phyloP scores from a whole-genome alignment of 2,797 vertebrate species.

The Carduelis carduelis region DNA sequence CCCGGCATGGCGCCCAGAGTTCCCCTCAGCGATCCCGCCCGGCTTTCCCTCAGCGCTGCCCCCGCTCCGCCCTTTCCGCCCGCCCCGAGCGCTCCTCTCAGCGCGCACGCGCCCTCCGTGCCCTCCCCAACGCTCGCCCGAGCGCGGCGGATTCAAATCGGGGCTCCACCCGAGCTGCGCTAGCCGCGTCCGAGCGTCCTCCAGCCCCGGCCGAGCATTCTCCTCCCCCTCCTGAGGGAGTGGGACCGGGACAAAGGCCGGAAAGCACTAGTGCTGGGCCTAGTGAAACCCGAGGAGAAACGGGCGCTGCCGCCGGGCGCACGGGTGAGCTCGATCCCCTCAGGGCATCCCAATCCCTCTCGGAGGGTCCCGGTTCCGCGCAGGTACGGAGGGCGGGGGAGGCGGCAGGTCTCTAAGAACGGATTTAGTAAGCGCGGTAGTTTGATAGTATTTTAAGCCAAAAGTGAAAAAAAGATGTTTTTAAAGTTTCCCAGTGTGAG shows the following conservation, averaged over 20 bases:
- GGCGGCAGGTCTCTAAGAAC: neutral
- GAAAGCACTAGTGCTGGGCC: neutral
- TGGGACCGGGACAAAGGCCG: rapidly evolving
- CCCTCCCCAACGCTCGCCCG: neutral
- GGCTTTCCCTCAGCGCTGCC: no score
- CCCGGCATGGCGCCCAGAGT: rapidly evolving
- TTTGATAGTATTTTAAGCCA: neutral
- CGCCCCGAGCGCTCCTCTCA: neutral
- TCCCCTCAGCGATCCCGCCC: no score
- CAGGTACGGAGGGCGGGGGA: neutral
- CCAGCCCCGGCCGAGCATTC: no score
- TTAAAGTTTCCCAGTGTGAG: neutral
- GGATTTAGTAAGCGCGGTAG: neutral
- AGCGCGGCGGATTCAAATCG: neutral
- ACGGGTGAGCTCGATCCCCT: neutral
- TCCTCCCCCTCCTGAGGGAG: neutral
- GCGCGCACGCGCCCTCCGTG: neutral
- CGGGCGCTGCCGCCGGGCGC: neutral
- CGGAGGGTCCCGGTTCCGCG: rapidly evolving
- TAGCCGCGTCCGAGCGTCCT: neutral
- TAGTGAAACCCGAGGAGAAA: neutral
- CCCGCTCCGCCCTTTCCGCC: neutral
- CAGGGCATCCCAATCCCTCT: rapidly evolving
- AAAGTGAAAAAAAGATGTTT: neutral
- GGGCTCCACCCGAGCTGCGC: rapidly evolving